Evolutionary conservation across 2,797 vertebrate species (phyloP), one percentile per base, ranked within the genome.

Genomic region (Dallia pectoralis): DNA sequence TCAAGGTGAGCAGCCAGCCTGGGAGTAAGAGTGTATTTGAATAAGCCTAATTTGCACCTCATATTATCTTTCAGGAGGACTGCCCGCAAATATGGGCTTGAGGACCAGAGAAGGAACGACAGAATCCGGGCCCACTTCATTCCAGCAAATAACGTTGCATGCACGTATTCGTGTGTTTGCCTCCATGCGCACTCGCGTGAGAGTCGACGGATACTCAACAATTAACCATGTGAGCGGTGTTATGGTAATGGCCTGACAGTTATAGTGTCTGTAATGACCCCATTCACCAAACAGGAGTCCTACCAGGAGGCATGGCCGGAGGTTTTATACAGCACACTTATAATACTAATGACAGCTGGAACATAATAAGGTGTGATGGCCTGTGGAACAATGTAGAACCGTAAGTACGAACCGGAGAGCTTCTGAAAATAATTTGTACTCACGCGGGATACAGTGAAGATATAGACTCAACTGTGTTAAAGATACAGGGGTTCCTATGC

Each of bases 11-110:
- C 65, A 63, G 77, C 74, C 25, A 29, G 9, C 3, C 3, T 59
- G 22, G 3, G 19, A 72, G 48, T 18, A 29, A 73, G 65, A 32
- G 40, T 48, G 33, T 68, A 53, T 70, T 77, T 79, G 68, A 79
- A 75, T n/a, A 66, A 77, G 73, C 73, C 71, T 70, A 66, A 79
- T 80, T 61, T 73, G 77, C 79, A 85, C 78, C 67, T 67, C 19
- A 44, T 68, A 65, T 18, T 63, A 73, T 79, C 75, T 74, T 76
- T 22, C 15, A 67, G 77, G 67, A 77, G 78, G 81, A 71, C 59
- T 74, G 51, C n/a, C 62, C 72, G 51, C 19, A 67, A 44, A 53
- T 48, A 72, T 47, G 9, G 73, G 61, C 75, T 79, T 79, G 51
- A 79, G 79, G 47, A 74, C 71, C 4, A 27, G 4, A 22, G 53